A percentile compares a stretch with the other conserved stretches of the same genome.
phyloP scores from a whole-genome alignment of 2,113 vertebrate species.

The Globicephala melas region DNA sequence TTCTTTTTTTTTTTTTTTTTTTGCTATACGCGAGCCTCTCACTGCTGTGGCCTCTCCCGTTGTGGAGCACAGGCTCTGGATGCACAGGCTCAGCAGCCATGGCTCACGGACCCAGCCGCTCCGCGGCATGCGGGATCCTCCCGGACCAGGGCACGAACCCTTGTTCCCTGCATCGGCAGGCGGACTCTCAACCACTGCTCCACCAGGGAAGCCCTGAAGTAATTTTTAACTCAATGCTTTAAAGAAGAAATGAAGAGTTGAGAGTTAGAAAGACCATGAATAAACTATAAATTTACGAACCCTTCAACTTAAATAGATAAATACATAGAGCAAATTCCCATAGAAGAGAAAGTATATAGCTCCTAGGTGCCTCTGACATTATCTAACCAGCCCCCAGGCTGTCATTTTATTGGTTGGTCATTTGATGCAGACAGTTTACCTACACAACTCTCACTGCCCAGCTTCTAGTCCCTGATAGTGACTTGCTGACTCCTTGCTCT shows the following conservation, averaged over 20 bases:
- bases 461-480: neutral
- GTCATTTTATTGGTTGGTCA: neutral
- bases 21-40: too few species aligned
- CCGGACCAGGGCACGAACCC: too few species aligned
- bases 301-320: neutral
- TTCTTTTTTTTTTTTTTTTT: too few species aligned
- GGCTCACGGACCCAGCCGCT: too few species aligned
- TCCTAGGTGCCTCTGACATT: neutral
- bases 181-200: too few species aligned
- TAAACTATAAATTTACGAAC: neutral
- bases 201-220: neutral
- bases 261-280: neutral
- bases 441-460: neutral
- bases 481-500: neutral
- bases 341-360: neutral
- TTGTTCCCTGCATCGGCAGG: too few species aligned
- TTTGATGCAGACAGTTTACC: neutral
- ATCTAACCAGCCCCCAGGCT: neutral
- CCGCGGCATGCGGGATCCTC: too few species aligned
- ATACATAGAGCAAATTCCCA: neutral
- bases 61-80: too few species aligned
- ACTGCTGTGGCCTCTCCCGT: too few species aligned
- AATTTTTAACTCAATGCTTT: constrained; percentile 27
- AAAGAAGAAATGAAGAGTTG: neutral
- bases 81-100: too few species aligned